Evolutionary conservation across 2,888 invertebrate genomes (phyloP).

Genomic region (Strigamia maritima): DNA sequence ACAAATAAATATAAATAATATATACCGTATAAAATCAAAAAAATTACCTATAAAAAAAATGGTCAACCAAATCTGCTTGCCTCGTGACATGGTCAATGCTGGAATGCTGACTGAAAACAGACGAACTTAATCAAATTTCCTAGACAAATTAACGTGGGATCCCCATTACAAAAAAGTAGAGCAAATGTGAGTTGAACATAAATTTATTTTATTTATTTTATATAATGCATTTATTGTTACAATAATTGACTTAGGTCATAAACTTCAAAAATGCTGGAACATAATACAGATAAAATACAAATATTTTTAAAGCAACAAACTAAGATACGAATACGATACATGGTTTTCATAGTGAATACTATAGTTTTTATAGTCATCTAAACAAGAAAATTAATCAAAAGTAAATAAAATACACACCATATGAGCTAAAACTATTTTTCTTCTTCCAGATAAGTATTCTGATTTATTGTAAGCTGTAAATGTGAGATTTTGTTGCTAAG

Average conservation of each 20-base stretch:
- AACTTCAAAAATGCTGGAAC: neutral
- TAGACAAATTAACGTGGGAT: conserved; percentile 17
- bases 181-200: conserved; percentile 25
- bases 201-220: conserved; percentile 34
- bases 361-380: too few relatives aligned
- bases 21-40: neutral
- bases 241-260: neutral
- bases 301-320: neutral
- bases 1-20: too few relatives aligned
- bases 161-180: conserved; percentile 15
- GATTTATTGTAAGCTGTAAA: neutral
- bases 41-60: conserved; percentile 3
- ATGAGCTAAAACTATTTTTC: neutral
- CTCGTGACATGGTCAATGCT: neutral
- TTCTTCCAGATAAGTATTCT: neutral
- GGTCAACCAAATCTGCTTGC: neutral
- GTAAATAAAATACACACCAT: neutral
- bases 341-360: too few relatives aligned
- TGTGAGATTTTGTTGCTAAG: neutral
- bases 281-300: neutral
- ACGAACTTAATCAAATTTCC: conserved; percentile 6
- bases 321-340: too few relatives aligned
- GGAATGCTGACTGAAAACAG: conserved; percentile 7
- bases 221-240: neutral
- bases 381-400: neutral